These are phyloP conservation scores for Platyscapa corneri DNA, from an alignment of 1,140 invertebrate genomes.

Conservation along the genomic window DNA sequence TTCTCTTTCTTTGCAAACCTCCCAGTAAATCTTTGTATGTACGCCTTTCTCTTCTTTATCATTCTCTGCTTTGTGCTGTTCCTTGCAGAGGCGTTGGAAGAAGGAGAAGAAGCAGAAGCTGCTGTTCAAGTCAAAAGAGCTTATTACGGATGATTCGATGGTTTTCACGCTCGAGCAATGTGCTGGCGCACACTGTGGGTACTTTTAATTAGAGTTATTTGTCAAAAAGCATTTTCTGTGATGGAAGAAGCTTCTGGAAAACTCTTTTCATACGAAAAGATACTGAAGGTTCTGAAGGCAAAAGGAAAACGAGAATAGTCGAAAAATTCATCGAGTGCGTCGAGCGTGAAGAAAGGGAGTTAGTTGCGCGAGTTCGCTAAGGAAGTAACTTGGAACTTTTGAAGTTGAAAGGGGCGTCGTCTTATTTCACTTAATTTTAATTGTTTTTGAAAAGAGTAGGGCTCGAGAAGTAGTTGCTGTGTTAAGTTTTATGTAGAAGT, in stretches of 20 bases:
- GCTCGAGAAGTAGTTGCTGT: not conserved
- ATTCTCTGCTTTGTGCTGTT: not conserved
- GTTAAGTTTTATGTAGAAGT: not conserved
- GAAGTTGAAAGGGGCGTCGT: not conserved
- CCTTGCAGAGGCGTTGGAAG: not conserved
- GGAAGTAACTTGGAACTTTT: not conserved
- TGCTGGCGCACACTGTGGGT: not conserved
- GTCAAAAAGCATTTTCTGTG: slow-evolving; percentile 41
- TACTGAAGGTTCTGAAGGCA: not conserved
- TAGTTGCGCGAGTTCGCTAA: not conserved
- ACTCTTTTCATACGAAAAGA: not conserved
- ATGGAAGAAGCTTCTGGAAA: not conserved
- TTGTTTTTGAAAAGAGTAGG: not conserved
- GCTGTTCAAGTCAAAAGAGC: not conserved
- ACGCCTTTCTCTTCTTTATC: not conserved
- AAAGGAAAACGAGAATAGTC: slow-evolving; percentile 16
- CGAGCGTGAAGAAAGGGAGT: not conserved
- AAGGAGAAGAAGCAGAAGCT: not conserved
- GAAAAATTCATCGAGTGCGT: slow-evolving; percentile 43
- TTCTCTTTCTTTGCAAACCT: not conserved
- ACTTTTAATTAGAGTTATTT: slow-evolving; percentile 52
- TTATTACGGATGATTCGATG: slow-evolving; percentile 49
- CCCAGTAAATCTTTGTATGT: not conserved
- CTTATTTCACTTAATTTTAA: not conserved
- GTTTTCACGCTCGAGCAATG: slow-evolving; percentile 34